phyloP scores from a whole-genome alignment of 1,140 invertebrate species.

The Nephila pilipes region DNA sequence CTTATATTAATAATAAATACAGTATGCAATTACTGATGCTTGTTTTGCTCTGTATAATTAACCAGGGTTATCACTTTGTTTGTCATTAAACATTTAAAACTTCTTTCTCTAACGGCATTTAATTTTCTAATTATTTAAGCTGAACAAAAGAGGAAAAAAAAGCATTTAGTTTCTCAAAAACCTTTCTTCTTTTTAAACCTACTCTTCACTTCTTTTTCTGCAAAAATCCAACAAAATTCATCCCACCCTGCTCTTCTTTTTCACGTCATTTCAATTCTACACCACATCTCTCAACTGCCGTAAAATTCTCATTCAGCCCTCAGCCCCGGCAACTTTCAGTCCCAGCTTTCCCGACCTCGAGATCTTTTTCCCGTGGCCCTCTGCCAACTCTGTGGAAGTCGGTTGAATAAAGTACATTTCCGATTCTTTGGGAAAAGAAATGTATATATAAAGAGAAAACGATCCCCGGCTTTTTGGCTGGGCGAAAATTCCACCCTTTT shows the following conservation, averaged over 20 bases:
- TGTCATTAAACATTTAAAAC: no score
- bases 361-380: background rate
- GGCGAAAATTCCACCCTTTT: constrained; percentile 10
- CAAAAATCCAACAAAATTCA: background rate
- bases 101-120: background rate
- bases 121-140: background rate
- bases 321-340: constrained; percentile 11
- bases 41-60: background rate
- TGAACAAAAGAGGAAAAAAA: background rate
- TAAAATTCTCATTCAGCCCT: constrained; percentile 35
- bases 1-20: background rate
- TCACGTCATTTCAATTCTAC: constrained; percentile 38
- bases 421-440: constrained; percentile 52
- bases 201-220: background rate
- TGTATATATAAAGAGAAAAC: constrained; percentile 51
- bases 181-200: background rate
- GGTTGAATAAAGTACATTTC: constrained; percentile 43
- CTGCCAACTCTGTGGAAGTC: constrained; percentile 29
- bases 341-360: background rate
- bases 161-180: background rate
- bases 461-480: constrained; percentile 43
- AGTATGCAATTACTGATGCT: background rate
- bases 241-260: background rate
- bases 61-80: no score
- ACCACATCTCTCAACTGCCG: constrained; percentile 40